A percentile compares a stretch with the other conserved stretches of the same genome.
Conservation (phyloP, 2,888 invertebrate species). For the Acronicta leporina region DNA sequence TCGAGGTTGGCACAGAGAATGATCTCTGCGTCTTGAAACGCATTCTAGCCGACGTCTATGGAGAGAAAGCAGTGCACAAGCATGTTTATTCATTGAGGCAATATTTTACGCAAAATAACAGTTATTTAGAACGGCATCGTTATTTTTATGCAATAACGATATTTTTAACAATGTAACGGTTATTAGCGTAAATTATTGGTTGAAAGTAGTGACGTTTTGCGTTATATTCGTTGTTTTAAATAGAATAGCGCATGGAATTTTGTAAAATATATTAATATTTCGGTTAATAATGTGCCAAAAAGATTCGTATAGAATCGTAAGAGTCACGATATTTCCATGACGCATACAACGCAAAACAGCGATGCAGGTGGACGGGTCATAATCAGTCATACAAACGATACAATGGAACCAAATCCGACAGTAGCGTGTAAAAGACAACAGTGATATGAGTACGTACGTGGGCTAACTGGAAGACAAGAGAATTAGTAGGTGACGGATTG, state of each 20-base stretch:
- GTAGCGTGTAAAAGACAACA: conserved; percentile 81
- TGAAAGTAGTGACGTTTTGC: conserved; percentile 32
- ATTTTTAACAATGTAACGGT: background rate
- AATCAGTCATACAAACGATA: conserved; percentile 81
- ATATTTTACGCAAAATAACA: conserved; percentile 50
- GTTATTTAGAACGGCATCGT: conserved; percentile 2
- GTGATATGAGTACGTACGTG: conserved; percentile 64
- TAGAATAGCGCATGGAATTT: background rate
- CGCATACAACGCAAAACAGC: conserved; percentile 61
- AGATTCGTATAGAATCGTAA: background rate
- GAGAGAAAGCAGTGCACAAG: conserved; percentile 71
- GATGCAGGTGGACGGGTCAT: conserved; percentile 65
- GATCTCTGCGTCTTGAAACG: conserved; percentile 97
- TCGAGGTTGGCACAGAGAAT: conserved; percentile 97
- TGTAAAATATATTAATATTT: background rate
- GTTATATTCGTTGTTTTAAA: conserved; percentile 41
- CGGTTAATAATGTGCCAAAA: too few species aligned
- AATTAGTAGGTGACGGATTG: conserved; percentile 61
- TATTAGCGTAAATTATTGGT: conserved; percentile 40
- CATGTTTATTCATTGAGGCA: conserved; percentile 48
- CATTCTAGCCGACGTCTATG: conserved; percentile 90
- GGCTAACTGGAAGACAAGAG: conserved; percentile 69
- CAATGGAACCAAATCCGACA: conserved; percentile 76
- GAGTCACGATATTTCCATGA: conserved; percentile 29
- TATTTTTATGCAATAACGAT: conserved; percentile 1